These are phyloP conservation scores for Laterallus jamaicensis DNA, from an alignment of 2,113 vertebrate species.

Conservation along the genomic window DNA sequence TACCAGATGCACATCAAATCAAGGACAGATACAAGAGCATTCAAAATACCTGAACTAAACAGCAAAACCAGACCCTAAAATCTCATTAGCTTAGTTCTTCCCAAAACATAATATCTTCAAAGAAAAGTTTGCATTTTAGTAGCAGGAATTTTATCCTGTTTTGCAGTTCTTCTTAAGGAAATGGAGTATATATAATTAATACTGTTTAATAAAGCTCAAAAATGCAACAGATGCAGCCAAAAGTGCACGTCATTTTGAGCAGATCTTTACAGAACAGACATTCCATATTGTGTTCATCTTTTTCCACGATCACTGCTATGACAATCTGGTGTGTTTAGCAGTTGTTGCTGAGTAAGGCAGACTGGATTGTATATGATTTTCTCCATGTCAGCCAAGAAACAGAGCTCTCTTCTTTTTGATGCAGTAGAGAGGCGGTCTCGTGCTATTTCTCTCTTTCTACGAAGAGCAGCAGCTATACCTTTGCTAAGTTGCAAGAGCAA, in stretches of 20 bases:
- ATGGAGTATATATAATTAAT: constrained; percentile 66
- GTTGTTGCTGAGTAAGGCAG: constrained; percentile 73
- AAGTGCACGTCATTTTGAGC: constrained; percentile 70
- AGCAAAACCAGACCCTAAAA: constrained; percentile 9
- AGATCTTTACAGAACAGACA: constrained; percentile 74
- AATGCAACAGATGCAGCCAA: constrained; percentile 72
- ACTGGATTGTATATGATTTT: constrained; percentile 71
- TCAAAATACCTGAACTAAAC: constrained; percentile 5
- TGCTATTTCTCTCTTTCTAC: not conserved
- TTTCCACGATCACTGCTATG: constrained; percentile 66
- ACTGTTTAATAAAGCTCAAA: constrained; percentile 71
- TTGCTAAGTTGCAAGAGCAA: not conserved
- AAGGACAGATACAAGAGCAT: not conserved
- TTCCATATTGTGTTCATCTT: constrained; percentile 75
- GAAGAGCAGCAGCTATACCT: not conserved
- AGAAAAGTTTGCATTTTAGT: constrained; percentile 18
- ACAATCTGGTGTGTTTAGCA: constrained; percentile 71
- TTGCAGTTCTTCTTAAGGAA: constrained; percentile 34
- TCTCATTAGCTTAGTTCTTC: not conserved
- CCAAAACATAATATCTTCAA: not conserved
- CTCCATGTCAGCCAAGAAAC: constrained; percentile 67
- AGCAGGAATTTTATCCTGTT: constrained; percentile 17
- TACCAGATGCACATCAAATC: not conserved
- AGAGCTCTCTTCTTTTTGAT: constrained; percentile 32
- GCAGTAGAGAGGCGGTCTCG: constrained; percentile 5